Percentiles rank a stretch among this genome's conserved stretches.
These are phyloP conservation scores for Stichopus chloronotus DNA, from an alignment of 35 echinoderm and acorn worm genomes.

Conservation along the genomic window DNA sequence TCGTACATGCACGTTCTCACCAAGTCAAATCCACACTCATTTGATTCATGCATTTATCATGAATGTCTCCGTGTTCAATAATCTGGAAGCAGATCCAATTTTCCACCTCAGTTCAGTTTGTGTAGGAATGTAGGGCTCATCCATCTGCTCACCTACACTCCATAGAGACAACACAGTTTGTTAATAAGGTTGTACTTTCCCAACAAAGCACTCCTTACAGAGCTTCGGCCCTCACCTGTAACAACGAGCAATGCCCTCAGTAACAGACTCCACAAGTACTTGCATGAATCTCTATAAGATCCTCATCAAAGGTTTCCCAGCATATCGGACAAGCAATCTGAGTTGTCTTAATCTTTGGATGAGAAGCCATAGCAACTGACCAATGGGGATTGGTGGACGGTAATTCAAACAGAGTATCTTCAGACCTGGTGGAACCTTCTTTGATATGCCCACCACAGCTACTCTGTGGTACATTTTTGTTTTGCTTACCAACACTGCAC, in stretches of 20 bases:
- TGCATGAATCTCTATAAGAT: constrained; percentile 30
- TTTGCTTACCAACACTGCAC: background rate
- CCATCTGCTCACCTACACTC: no score
- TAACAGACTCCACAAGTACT: constrained; percentile 13
- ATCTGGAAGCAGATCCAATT: no score
- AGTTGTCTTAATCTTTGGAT: background rate
- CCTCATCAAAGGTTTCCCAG: background rate
- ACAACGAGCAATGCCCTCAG: background rate
- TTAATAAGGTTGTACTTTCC: no score
- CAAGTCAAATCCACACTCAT: no score
- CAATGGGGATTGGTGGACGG: background rate
- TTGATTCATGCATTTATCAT: no score
- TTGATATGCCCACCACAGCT: background rate
- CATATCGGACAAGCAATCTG: constrained; percentile 20
- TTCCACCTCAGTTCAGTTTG: no score
- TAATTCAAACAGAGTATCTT: background rate
- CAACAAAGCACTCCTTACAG: no score
- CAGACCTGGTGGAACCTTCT: background rate
- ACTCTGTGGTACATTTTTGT: background rate
- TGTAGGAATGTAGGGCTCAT: no score
- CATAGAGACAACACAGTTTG: no score
- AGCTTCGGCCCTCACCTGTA: no score
- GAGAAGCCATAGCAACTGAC: background rate
- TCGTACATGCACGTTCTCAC: no score
- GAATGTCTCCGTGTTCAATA: no score